Evolutionary conservation across 2,797 vertebrate genomes (phyloP), one percentile per base, ranked within the genome.

Genomic region (Bovichtus variegatus): DNA sequence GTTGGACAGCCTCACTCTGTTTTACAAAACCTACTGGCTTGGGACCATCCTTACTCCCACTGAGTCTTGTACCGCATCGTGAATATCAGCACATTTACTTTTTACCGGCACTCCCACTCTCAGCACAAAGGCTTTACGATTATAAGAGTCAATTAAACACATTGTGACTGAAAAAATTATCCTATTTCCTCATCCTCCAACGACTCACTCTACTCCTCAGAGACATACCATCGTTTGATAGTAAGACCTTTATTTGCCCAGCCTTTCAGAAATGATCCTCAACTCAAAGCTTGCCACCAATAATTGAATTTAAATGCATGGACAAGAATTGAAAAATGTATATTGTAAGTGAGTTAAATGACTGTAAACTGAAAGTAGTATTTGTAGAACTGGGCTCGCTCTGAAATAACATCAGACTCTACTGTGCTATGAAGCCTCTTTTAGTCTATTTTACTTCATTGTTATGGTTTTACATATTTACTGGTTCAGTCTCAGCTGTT

Each of bases 1-100:
- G 90, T 91, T 92, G 90, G 89, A 92, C n/a, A 50, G 81, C 78
- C 76, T 81, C 57, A 76, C 82, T 71, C 73, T 53, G 74, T 89
- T 90, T 87, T 86, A 88, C 65, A 61, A 68, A 65, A 71, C 65
- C 64, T 54, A 21, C 68, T 92, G 87, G 90, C 87, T 67, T 43
- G 7, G 43, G 74, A 88, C 78, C 85, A 83, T 79, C 40, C 50
- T 49, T 69, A 61, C 85, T 79, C 87, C 83, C 85, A 89, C 88
- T 86, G 81, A 67, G 80, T 74, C 86, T 88, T 31, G 23, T 70
- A 78, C 71, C 58, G 47, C 71, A 59, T 54, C 21, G 10, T 80
- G 43, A 50, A 60, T 58, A 64, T 50, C 27, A 47, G 47, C 5
- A 47, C 23, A 87, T 90, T 90, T 82, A 87, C 84, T 81, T 57